Evolutionary conservation across 2,888 invertebrate genomes (phyloP).

Genomic region (Lasioglossum lativentre): DNA sequence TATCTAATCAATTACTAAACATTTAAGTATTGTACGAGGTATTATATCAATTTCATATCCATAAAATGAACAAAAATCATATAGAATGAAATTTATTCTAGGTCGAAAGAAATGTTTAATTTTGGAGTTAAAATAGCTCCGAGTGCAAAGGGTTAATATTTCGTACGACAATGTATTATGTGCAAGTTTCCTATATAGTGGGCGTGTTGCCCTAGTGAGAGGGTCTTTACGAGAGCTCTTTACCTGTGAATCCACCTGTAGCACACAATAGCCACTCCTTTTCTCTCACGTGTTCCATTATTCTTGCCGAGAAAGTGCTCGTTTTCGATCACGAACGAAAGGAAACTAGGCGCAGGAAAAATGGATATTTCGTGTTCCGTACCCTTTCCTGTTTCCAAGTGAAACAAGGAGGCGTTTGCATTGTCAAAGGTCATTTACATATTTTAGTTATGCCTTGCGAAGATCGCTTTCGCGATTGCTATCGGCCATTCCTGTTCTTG

Average conservation of each 20-base stretch:
- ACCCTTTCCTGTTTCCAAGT: slow-evolving; percentile 26
- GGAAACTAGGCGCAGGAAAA: slow-evolving; percentile 39
- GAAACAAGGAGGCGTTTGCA: slow-evolving; percentile 16
- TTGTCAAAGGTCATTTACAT: slow-evolving; percentile 35
- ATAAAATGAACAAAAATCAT: too few species aligned
- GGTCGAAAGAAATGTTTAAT: too few species aligned
- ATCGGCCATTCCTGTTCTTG: neutral
- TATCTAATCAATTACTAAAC: too few species aligned
- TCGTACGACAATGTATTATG: too few species aligned
- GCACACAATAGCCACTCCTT: slow-evolving; percentile 4
- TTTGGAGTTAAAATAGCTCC: too few species aligned
- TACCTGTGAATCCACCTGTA: neutral
- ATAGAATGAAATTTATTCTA: too few species aligned
- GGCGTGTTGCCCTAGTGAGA: neutral
- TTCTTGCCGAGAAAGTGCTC: slow-evolving; percentile 44
- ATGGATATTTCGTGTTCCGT: neutral
- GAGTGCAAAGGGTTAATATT: too few species aligned
- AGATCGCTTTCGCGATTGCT: neutral
- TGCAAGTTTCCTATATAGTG: neutral
- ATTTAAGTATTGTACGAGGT: too few species aligned
- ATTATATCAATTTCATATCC: too few species aligned
- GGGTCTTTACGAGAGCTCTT: neutral
- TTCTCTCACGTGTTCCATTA: slow-evolving; percentile 42
- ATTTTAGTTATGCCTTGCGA: slow-evolving; percentile 31
- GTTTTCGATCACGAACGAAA: slow-evolving; percentile 49